phyloP scores from a whole-genome alignment of 2,888 invertebrate genomes.

The Parnassius smintheus region DNA sequence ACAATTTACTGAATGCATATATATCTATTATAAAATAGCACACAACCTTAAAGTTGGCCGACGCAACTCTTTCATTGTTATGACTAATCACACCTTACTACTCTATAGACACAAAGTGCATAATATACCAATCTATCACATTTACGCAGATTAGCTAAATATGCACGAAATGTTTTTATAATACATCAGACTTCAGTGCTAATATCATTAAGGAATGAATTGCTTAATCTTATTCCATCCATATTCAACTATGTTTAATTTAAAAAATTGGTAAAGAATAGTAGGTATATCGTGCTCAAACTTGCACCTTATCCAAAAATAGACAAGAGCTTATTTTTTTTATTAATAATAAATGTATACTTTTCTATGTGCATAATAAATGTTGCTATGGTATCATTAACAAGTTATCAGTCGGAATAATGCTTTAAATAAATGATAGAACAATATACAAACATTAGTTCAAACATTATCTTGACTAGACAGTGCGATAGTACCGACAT shows the following conservation, averaged over 20 bases:
- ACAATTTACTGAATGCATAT: constrained; percentile 24
- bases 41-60: constrained; percentile 71
- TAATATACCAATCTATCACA: constrained; percentile 39
- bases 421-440: constrained; percentile 39
- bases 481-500: constrained; percentile 74
- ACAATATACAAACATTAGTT: constrained; percentile 70
- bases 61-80: constrained; percentile 52
- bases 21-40: constrained; percentile 51
- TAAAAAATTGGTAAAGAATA: constrained; percentile 25
- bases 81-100: constrained; percentile 58
- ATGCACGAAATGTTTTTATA: constrained; percentile 39
- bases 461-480: constrained; percentile 76
- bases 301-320: constrained; percentile 27
- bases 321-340: constrained; percentile 20
- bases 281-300: constrained; percentile 24
- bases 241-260: constrained; percentile 15
- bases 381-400: constrained; percentile 21
- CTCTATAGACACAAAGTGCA: constrained; percentile 51
- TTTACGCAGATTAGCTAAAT: constrained; percentile 41
- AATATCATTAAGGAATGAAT: constrained; percentile 41
- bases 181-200: constrained; percentile 42
- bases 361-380: constrained; percentile 24
- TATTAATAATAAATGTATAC: constrained; percentile 30
- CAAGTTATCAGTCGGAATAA: constrained; percentile 39
- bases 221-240: constrained; percentile 20